A percentile compares a stretch with the other conserved stretches of the same genome.
phyloP scores from a whole-genome alignment of 1,140 invertebrate genomes.

The Caenorhabditis remanei region DNA sequence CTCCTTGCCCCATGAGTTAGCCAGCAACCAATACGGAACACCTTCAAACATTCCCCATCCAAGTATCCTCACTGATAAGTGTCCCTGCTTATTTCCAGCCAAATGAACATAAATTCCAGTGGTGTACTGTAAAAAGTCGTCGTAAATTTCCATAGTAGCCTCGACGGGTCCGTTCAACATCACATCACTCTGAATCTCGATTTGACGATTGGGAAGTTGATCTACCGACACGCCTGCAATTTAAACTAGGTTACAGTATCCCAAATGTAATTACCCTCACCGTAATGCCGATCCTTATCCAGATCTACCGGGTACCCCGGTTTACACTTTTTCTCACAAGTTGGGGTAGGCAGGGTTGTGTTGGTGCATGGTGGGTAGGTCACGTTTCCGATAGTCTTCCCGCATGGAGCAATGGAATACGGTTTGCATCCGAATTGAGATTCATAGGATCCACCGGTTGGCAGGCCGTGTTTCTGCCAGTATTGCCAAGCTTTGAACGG shows the following conservation, averaged over 20 bases:
- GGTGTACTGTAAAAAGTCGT: conserved; percentile 89
- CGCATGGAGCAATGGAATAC: conserved; percentile 50
- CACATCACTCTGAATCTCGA: conserved; percentile 87
- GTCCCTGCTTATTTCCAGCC: conserved; percentile 84
- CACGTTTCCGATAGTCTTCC: not conserved
- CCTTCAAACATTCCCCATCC: conserved; percentile 88
- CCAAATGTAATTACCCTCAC: conserved; percentile 75
- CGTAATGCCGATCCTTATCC: conserved; percentile 85
- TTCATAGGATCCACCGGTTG: conserved; percentile 55
- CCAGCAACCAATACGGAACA: conserved; percentile 89
- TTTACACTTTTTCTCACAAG: conserved; percentile 72
- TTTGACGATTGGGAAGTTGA: conserved; percentile 82
- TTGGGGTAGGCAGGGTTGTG: conserved; percentile 90
- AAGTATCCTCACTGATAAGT: conserved; percentile 89
- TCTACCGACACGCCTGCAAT: conserved; percentile 83
- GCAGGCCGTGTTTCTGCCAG: conserved; percentile 29
- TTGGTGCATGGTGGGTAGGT: conserved; percentile 83
- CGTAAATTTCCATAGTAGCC: conserved; percentile 89
- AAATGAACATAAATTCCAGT: conserved; percentile 88
- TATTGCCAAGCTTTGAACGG: conserved; percentile 48
- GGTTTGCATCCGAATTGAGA: conserved; percentile 51
- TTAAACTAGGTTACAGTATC: not conserved
- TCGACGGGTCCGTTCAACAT: conserved; percentile 91
- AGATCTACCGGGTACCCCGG: conserved; percentile 80
- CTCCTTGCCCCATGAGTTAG: conserved; percentile 82